Evolutionary conservation across 1,140 invertebrate genomes (phyloP).

Genomic region (Drosophila orena): DNA sequence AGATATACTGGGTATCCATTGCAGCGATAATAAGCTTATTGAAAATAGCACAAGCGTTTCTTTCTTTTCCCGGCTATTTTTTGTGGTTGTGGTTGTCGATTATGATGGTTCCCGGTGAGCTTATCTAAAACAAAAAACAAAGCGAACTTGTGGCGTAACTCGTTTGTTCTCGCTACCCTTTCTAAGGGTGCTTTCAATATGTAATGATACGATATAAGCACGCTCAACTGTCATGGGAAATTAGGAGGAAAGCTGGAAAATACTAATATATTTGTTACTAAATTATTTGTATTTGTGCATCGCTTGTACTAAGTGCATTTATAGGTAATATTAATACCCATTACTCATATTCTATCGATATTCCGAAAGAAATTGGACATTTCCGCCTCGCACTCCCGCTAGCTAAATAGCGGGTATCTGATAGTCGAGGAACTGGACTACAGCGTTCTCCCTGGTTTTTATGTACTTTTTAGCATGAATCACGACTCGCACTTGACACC

Average conservation of each 20-base stretch:
- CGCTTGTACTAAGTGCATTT: too few relatives aligned
- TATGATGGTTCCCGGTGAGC: conserved; percentile 36
- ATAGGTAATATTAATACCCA: too few relatives aligned
- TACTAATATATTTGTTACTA: too few relatives aligned
- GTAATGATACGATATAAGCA: too few relatives aligned
- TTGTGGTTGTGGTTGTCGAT: conserved; percentile 32
- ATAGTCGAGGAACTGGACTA: too few relatives aligned
- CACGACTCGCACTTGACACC: conserved; percentile 34
- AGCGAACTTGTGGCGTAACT: conserved; percentile 53
- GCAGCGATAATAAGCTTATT: conserved; percentile 56
- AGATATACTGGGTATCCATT: conserved; percentile 20
- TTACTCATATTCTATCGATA: too few relatives aligned
- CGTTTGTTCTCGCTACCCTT: conserved; percentile 13
- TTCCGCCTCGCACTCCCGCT: too few relatives aligned
- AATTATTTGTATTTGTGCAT: too few relatives aligned
- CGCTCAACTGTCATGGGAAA: too few relatives aligned
- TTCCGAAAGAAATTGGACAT: too few relatives aligned
- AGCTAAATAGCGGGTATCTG: too few relatives aligned
- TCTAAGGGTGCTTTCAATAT: neutral
- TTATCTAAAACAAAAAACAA: conserved; percentile 56
- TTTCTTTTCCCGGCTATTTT: conserved; percentile 2
- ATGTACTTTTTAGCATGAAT: conserved; percentile 25
- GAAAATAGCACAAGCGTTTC: conserved; percentile 17
- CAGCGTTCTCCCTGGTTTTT: neutral
- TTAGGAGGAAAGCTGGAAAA: too few relatives aligned